Percentiles rank a stretch among this genome's conserved stretches.
Conservation (phyloP, 2,797 vertebrate genomes). For the Rhabdomys pumilio region DNA sequence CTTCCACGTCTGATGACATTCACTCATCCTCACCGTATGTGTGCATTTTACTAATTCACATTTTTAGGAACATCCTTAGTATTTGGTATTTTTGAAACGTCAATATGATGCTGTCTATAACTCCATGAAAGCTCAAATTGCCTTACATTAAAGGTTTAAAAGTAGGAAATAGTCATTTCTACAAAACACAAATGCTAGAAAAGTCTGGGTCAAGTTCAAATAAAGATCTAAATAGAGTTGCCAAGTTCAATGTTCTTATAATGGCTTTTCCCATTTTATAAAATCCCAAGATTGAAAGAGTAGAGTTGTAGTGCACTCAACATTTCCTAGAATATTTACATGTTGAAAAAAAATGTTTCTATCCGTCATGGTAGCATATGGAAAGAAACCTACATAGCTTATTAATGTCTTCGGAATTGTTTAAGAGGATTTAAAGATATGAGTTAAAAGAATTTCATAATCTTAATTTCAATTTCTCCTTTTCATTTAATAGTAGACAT, state of each 20-base stretch:
- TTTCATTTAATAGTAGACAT: conserved; percentile 98
- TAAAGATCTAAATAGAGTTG: conserved; percentile 80
- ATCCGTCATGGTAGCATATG: conserved; percentile 85
- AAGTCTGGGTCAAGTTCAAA: conserved; percentile 69
- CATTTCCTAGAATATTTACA: conserved; percentile 76
- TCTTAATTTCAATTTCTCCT: conserved; percentile 97
- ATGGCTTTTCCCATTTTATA: conserved; percentile 77
- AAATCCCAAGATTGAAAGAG: conserved; percentile 79
- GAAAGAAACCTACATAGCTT: conserved; percentile 87
- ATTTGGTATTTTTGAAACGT: conserved; percentile 68
- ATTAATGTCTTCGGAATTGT: conserved; percentile 90
- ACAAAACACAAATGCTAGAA: conserved; percentile 72
- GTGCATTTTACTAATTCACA: conserved; percentile 59
- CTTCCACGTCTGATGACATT: conserved; percentile 14
- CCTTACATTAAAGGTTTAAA: conserved; percentile 75
- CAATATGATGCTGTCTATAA: conserved; percentile 62
- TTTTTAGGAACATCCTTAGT: conserved; percentile 66
- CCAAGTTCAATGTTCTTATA: conserved; percentile 74
- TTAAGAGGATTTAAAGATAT: conserved; percentile 91
- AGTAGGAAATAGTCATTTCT: conserved; percentile 72
- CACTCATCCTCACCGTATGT: conserved; percentile 63
- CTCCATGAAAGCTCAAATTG: conserved; percentile 67
- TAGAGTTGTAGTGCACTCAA: conserved; percentile 83
- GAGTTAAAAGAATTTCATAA: conserved; percentile 93
- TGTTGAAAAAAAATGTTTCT: conserved; percentile 85